Evolutionary conservation across 2,113 vertebrate genomes (phyloP).

Genomic region (Chauna torquata): DNA sequence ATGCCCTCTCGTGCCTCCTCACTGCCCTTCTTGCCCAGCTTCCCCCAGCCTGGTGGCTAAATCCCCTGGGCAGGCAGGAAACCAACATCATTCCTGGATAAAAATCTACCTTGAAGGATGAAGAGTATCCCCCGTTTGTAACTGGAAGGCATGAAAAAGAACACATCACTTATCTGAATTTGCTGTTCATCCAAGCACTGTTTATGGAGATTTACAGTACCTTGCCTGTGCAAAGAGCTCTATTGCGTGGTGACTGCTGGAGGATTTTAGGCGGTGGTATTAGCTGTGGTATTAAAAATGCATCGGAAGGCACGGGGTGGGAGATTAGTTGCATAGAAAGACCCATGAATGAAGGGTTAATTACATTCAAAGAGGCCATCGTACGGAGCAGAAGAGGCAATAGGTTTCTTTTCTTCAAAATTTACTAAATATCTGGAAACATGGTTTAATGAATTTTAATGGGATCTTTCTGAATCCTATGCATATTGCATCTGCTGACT

Average conservation of each 20-base stretch:
- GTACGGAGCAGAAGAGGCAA: constrained; percentile 51
- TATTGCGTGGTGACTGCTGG: constrained; percentile 5
- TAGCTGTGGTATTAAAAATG: constrained; percentile 55
- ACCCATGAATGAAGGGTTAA: constrained; percentile 71
- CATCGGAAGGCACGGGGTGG: constrained; percentile 4
- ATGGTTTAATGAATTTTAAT: constrained; percentile 74
- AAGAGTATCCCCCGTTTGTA: constrained; percentile 27
- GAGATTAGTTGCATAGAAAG: constrained; percentile 65
- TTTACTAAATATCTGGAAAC: constrained; percentile 74
- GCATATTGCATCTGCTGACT: constrained; percentile 72
- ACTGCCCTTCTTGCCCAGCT: background rate
- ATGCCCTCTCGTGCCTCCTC: background rate
- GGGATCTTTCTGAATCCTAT: constrained; percentile 70
- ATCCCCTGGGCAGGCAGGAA: background rate
- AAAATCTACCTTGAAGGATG: constrained; percentile 45
- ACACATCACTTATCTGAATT: constrained; percentile 64
- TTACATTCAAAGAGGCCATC: constrained; percentile 69
- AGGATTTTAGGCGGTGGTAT: constrained; percentile 60
- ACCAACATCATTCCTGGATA: background rate
- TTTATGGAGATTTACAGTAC: constrained; percentile 69
- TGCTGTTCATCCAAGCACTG: constrained; percentile 59
- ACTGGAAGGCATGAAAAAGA: constrained; percentile 49
- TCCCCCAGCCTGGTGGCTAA: background rate
- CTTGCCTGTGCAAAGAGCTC: constrained; percentile 34
- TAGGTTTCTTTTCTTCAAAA: constrained; percentile 72